Conservation (phyloP, 2,888 invertebrate species). For the Brachyptera putata region DNA sequence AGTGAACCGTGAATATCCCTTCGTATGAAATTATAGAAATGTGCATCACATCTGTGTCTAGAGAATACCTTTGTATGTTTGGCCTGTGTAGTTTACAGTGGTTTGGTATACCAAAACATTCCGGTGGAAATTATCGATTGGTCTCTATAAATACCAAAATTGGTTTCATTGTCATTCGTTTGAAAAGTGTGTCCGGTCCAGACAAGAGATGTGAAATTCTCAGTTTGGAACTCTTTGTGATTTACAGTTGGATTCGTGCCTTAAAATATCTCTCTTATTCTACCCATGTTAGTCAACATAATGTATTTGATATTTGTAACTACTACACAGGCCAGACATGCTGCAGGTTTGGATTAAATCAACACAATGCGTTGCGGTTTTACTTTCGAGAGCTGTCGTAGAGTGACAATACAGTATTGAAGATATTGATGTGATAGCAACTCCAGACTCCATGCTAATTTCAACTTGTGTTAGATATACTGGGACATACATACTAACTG, state of each 20-base stretch:
- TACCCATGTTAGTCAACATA: slow-evolving; percentile 26
- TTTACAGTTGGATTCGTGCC: slow-evolving; percentile 35
- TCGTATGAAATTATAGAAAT: too few species aligned
- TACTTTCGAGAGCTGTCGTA: slow-evolving; percentile 21
- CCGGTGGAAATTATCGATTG: background rate
- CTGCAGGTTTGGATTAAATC: background rate
- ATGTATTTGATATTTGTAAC: slow-evolving; percentile 21
- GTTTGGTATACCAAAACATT: too few species aligned
- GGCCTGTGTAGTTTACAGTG: too few species aligned
- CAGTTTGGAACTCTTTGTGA: background rate
- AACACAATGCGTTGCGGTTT: background rate
- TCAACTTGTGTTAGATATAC: background rate
- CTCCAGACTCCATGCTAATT: slow-evolving; percentile 23
- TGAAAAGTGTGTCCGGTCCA: background rate
- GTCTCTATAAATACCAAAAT: background rate
- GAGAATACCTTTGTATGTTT: too few species aligned
- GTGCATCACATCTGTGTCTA: too few species aligned
- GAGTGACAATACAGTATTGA: slow-evolving; percentile 27
- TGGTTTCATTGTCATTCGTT: background rate
- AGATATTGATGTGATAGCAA: slow-evolving; percentile 30
- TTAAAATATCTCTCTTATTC: slow-evolving; percentile 32
- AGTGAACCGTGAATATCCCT: too few species aligned
- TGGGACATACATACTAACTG: too few species aligned
- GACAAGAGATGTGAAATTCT: too few species aligned
- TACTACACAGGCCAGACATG: slow-evolving; percentile 22